Conservation (phyloP, 2,888 invertebrate species). For the Diarsia mendica region DNA sequence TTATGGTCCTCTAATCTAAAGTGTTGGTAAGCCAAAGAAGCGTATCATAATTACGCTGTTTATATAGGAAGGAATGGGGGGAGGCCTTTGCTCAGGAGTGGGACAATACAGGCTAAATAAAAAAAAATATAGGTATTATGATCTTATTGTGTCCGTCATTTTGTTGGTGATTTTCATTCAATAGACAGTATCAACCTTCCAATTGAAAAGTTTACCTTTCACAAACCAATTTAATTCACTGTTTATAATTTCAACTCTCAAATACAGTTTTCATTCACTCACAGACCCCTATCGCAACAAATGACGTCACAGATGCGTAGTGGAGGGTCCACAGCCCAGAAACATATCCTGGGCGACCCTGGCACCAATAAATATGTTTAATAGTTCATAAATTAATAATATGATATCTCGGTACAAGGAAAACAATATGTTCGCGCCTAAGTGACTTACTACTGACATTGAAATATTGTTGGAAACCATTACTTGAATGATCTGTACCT, state of each 20-base stretch:
- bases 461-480: slow-evolving; percentile 39
- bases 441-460: slow-evolving; percentile 43
- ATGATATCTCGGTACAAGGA: slow-evolving; percentile 47
- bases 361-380: slow-evolving; percentile 48
- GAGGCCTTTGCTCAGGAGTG: too few species aligned
- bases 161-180: slow-evolving; percentile 2
- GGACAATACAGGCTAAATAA: too few species aligned
- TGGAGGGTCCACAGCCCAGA: neutral
- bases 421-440: slow-evolving; percentile 38
- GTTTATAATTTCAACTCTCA: slow-evolving; percentile 17
- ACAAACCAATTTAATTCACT: neutral
- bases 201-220: neutral
- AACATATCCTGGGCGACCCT: slow-evolving; percentile 40
- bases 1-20: neutral
- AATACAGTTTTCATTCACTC: slow-evolving; percentile 8
- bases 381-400: slow-evolving; percentile 40
- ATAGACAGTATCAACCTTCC: neutral
- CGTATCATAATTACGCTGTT: neutral
- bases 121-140: too few species aligned
- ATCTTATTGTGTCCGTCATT: neutral
- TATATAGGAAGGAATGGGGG: too few species aligned
- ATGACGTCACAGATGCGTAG: slow-evolving; percentile 36
- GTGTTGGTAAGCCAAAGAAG: neutral
- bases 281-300: slow-evolving; percentile 21
- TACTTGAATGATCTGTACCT: slow-evolving; percentile 6